Conservation (phyloP, 2,888 invertebrate genomes). For the Merodon equestris region DNA sequence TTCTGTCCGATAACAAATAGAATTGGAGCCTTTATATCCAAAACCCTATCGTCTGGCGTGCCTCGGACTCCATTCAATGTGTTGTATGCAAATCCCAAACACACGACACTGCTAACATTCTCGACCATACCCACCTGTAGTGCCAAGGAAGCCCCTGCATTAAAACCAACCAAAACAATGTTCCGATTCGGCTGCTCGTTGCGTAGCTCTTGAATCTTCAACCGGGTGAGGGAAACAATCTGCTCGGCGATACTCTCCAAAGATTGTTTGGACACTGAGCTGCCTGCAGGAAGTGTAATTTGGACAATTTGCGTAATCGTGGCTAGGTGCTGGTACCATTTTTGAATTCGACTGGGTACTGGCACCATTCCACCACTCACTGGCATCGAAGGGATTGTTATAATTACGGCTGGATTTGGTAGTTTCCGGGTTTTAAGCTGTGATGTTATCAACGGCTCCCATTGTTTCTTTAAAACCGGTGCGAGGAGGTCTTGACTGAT, state of each 20-base stretch:
- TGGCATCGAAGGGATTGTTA: slow-evolving; percentile 82
- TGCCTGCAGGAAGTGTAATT: slow-evolving; percentile 75
- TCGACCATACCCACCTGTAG: slow-evolving; percentile 87
- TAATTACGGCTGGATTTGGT: slow-evolving; percentile 84
- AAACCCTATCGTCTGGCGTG: slow-evolving; percentile 86
- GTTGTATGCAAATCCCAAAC: slow-evolving; percentile 87
- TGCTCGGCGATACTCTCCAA: slow-evolving; percentile 82
- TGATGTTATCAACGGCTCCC: slow-evolving; percentile 86
- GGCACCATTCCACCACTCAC: slow-evolving; percentile 73
- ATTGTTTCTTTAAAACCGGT: slow-evolving; percentile 81
- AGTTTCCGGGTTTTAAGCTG: slow-evolving; percentile 82
- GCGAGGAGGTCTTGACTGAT: slow-evolving; percentile 83
- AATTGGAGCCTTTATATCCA: slow-evolving; percentile 86
- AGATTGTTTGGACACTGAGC: slow-evolving; percentile 74
- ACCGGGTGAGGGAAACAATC: slow-evolving; percentile 83
- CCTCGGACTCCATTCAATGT: slow-evolving; percentile 87
- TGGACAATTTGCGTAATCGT: slow-evolving; percentile 85
- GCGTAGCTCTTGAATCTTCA: slow-evolving; percentile 86
- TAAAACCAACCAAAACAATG: slow-evolving; percentile 88
- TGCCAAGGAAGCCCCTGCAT: slow-evolving; percentile 87
- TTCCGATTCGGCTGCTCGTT: slow-evolving; percentile 84
- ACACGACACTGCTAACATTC: slow-evolving; percentile 85
- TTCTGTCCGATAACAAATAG: slow-evolving; percentile 90
- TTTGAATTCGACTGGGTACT: slow-evolving; percentile 81
- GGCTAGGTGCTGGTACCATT: slow-evolving; percentile 85